Conservation (phyloP, 1,140 invertebrate genomes). For the Zeugodacus cucurbitae region DNA sequence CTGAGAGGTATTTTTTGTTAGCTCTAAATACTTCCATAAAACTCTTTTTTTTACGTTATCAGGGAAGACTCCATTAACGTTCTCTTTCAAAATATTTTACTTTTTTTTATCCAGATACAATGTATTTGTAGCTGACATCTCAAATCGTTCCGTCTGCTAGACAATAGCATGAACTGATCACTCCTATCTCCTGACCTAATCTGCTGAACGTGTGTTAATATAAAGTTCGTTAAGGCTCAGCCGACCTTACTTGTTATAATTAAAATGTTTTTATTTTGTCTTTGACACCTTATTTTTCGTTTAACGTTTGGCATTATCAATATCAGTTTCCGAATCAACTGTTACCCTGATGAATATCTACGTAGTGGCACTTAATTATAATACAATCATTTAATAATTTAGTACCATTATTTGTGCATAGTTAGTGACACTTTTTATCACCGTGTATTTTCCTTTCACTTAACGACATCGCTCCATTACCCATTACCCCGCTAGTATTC, state of each 20-base stretch:
- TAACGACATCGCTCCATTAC: not conserved
- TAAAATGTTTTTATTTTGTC: not conserved
- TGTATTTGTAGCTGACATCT: too few relatives aligned
- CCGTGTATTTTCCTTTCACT: not conserved
- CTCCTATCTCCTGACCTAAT: too few relatives aligned
- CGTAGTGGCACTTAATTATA: slow-evolving; percentile 4
- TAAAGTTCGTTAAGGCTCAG: too few relatives aligned
- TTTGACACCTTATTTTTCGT: not conserved
- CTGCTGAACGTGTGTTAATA: too few relatives aligned
- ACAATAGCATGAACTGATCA: too few relatives aligned
- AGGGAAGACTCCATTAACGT: too few relatives aligned
- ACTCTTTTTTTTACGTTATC: too few relatives aligned
- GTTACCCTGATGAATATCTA: not conserved
- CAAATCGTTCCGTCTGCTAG: too few relatives aligned
- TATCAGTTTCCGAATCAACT: not conserved
- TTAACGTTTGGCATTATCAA: not conserved
- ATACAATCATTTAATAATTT: slow-evolving; percentile 34
- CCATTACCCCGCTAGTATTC: not conserved
- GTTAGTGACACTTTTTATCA: not conserved
- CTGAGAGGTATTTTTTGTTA: too few relatives aligned
- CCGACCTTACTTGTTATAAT: not conserved
- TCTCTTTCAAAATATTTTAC: too few relatives aligned
- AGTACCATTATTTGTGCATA: not conserved
- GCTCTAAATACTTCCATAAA: too few relatives aligned
- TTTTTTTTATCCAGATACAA: too few relatives aligned